Evolutionary conservation across 2,888 invertebrate genomes (phyloP), one percentile per base, ranked within the genome.

Genomic region (Drosophila atripex): DNA sequence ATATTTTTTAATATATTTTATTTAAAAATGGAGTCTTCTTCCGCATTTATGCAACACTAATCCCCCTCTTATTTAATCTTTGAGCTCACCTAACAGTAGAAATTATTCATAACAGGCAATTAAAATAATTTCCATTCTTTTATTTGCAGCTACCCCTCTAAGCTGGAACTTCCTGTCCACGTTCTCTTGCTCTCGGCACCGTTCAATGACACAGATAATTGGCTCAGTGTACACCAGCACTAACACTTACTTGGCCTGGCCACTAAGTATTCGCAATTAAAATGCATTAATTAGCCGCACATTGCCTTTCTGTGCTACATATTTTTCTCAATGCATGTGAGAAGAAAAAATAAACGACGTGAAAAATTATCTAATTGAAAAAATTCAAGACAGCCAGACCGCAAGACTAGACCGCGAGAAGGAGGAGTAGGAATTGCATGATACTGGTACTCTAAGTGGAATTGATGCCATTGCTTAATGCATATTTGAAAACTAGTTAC

Each of bases 151-250:
- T 55, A 47, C 32, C 49, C 43, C 57, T 56, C 43, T 64, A 60
- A 73, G 65, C 78, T 71, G 55, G 32, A 39, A 79, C 68, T 82
- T 82, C 80, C 88, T 88, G 80, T 45, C 56, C 45, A 43, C 75
- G 68, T 68, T 82, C 70, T 74, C 55, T 52, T 21, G 39, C 59
- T 64, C 45, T 38, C 55, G 28, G 57, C 88, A 71, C 82, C 82
- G 82, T 82, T 82, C 87, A 82, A 88, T 82, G 82, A 75, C 88
- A 82, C 66, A 82, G 66, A 80, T 82, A 82, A 82, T 82, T 82
- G 69, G 71, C 76, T 49, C 88, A 73, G 49, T 21, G 43, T 43
- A 43, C 43, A 11, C 43, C 43, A 41, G 9, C n/a, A 39, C 14
- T 39, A 8, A 47, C 39, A 54, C 69, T 58, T 46, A 39, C 39